Evolutionary conservation across 2,888 invertebrate species (phyloP), one percentile per base, ranked within the genome.

Genomic region (Dasypolia templi): DNA sequence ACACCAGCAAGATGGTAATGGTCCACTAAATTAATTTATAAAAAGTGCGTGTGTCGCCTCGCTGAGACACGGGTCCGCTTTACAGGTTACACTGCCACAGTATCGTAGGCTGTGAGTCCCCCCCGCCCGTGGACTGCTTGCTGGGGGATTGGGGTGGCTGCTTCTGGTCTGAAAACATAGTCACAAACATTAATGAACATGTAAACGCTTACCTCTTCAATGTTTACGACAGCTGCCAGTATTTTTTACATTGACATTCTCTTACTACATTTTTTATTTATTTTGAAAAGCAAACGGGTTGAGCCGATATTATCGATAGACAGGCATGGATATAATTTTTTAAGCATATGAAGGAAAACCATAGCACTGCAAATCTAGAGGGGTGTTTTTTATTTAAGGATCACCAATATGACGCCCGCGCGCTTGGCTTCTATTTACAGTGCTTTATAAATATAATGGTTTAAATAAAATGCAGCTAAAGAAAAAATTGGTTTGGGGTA

Each of bases 51-150:
- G 86, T 86, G 88, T 88, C 83, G 87, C 83, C 73, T 86, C 67
- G 84, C 72, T 82, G 73, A 74, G 78, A 84, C 85, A 85, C 74
- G 64, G 67, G 77, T 79, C 79, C 91, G 89, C 91, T 95, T 98
- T 98, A 98, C 97, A 98, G 97, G 97, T 99, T 98, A 99, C 98
- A 99, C 98, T 98, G 99, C 99, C 98, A 99, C 98, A 98, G 98
- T 98, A 98, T 99, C 98, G 98, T 98, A 98, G 98, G 99, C 98
- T 98, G 98, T 98, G 98, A 98, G 98, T 98, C 98, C 98, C 97
- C 97, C 98, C 97, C 97, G 95, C 96, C 97, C 95, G 94, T 95
- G 96, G 95, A 93, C 94, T 96, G 97, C 97, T 98, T 97, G 97
- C 97, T 97, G 97, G 97, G 97, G 97, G 97, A 97, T 97, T 97